Conservation (phyloP, 2,888 invertebrate species). For the Rapana venosa region DNA sequence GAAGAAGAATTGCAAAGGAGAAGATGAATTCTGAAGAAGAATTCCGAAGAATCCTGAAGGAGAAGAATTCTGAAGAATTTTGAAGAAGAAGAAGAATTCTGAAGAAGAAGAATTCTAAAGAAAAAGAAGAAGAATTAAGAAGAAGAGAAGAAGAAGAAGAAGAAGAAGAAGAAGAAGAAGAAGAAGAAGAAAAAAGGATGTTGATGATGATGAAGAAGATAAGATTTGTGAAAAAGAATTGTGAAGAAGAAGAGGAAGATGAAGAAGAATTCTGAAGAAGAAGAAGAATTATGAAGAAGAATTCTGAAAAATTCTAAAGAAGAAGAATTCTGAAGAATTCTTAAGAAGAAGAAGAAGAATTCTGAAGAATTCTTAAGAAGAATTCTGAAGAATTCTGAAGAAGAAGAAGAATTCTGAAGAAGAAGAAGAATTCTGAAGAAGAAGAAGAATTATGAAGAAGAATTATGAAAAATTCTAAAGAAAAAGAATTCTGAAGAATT, state of each 20-base stretch:
- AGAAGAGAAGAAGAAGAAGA: not conserved
- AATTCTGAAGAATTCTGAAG: too few relatives aligned
- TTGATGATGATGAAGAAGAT: not conserved
- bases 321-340: not conserved
- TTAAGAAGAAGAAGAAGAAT: not conserved
- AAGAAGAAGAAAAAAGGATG: not conserved
- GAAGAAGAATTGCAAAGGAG: not conserved
- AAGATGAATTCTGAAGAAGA: too few relatives aligned
- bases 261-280: not conserved
- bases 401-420: not conserved
- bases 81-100: too few relatives aligned
- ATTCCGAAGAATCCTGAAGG: too few relatives aligned
- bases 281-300: too few relatives aligned
- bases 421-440: not conserved
- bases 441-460: not conserved
- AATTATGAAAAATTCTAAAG: not conserved
- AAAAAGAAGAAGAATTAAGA: not conserved
- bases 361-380: not conserved
- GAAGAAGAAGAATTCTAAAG: too few relatives aligned
- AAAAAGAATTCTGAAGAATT: not conserved
- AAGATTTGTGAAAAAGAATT: not conserved
- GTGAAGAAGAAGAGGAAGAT: not conserved
- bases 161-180: slow-evolving; percentile 25
- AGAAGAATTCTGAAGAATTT: too few relatives aligned
- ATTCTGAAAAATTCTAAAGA: too few relatives aligned